Percentiles rank a stretch among this genome's conserved stretches.
phyloP scores from a whole-genome alignment of 2,113 vertebrate genomes.

The Potamarius usumacintae region DNA sequence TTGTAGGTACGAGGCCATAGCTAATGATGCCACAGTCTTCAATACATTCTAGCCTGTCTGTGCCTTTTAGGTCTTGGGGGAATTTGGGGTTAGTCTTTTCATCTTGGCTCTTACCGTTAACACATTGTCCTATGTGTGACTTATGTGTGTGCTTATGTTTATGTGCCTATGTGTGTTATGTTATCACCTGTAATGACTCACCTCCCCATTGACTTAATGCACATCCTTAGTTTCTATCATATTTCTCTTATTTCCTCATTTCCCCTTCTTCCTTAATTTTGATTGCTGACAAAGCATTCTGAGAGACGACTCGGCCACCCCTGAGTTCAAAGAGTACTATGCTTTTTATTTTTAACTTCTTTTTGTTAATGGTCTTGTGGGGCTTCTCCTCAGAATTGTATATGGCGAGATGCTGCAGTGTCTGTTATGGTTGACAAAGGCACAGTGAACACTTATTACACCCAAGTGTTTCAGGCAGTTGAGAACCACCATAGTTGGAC shows the following conservation, averaged over 20 bases:
- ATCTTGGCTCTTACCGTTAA: constrained; percentile 1
- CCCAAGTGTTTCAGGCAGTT: constrained; percentile 36
- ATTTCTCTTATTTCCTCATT: constrained; percentile 1
- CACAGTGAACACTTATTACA: constrained; percentile 51
- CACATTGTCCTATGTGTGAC: neutral
- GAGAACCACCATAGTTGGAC: constrained; percentile 44
- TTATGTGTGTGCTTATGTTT: neutral
- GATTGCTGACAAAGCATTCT: constrained; percentile 30
- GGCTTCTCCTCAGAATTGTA: constrained; percentile 29
- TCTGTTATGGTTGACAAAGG: constrained; percentile 6
- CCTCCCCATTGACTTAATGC: neutral
- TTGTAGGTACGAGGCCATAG: no score
- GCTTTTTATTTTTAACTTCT: constrained; percentile 51
- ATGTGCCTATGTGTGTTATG: neutral
- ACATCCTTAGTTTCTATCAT: neutral
- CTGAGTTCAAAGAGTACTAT: constrained; percentile 54
- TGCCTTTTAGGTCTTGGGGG: neutral
- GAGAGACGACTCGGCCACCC: constrained; percentile 58
- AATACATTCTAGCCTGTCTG: constrained; percentile 4
- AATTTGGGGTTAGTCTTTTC: neutral
- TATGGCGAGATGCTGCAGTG: constrained; percentile 14
- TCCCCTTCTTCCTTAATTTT: constrained; percentile 18
- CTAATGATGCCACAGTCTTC: neutral
- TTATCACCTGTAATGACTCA: constrained; percentile 2
- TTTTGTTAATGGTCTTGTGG: constrained; percentile 44